Evolutionary conservation across 2,888 invertebrate species (phyloP), one percentile per base, ranked within the genome.

Genomic region (Drosophila greeni): DNA sequence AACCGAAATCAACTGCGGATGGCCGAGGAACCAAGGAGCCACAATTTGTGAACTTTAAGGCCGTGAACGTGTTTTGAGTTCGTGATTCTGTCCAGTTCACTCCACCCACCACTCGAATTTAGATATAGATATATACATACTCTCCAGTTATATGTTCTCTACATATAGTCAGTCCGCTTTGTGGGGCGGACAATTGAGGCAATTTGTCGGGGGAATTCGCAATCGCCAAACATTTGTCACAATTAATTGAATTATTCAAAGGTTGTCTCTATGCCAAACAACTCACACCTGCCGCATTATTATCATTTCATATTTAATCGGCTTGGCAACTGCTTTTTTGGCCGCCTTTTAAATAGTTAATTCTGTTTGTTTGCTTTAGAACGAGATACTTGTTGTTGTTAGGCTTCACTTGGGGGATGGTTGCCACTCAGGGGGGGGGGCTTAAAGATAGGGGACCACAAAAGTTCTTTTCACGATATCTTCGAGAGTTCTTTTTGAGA

Each of bases 1-100:
- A 67, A 68, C 33, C 49, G 29, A 58, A 61, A 40, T 56, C 60
- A 56, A 65, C 40, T 36, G 70, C 55, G 42, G 45, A 43, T 57
- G 48, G 57, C 33, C 56, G 55, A 39, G 24, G 29, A 12, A 16
- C 36, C 36, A 47, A 34, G 66, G 39, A 65, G 48, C 24, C 37
- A 66, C 67, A 37, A 31, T 51, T 51, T 55, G 37, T 24, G 29
- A 59, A 24, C 52, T 55, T 59, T 43, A 66, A 43, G 55, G 43
- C 37, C 66, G 47, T 37, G 71, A 80, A 80, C 83, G 73, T 76
- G 77, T 79, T 83, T 69, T 42, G 53, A 43, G 45, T 68, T 61
- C 49, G 43, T 54, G 49, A 69, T 51, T 47, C 29, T 51, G 53
- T 48, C 4, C 61, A 69, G 20, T 24, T 37, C 20, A 43, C 24